Conservation (phyloP, 1,140 invertebrate species). For the Heliconius congener region DNA sequence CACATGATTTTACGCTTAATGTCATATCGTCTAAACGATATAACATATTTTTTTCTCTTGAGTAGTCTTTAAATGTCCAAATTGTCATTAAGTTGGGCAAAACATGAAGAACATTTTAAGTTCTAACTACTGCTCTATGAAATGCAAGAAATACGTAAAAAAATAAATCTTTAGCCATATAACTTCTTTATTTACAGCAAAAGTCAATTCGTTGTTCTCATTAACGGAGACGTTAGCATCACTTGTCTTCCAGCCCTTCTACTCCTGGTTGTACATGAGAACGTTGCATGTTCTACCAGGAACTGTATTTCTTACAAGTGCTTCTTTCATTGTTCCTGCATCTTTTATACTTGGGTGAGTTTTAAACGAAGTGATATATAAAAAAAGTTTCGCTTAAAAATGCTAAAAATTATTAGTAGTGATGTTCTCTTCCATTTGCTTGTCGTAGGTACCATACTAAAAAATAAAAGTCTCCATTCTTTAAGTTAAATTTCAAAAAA, state of each 20-base stretch:
- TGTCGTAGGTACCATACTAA: background rate
- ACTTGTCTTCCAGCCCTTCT: conserved; percentile 69
- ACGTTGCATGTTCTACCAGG: conserved; percentile 64
- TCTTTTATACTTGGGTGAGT: conserved; percentile 65
- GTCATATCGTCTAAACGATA: too few species aligned
- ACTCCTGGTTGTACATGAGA: conserved; percentile 74
- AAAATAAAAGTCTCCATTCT: background rate
- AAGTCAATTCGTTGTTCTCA: conserved; percentile 73
- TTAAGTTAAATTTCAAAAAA: too few species aligned
- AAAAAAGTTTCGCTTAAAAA: too few species aligned
- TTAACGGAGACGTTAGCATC: conserved; percentile 70
- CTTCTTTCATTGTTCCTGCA: conserved; percentile 59
- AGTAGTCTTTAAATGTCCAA: too few species aligned
- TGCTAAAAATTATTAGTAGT: too few species aligned
- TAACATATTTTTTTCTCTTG: too few species aligned
- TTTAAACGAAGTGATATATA: background rate
- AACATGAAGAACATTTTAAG: too few species aligned
- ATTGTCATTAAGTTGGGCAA: too few species aligned
- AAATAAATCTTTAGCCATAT: background rate
- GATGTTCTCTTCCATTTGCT: too few species aligned
- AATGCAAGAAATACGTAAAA: too few species aligned
- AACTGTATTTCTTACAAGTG: conserved; percentile 67
- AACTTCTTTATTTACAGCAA: conserved; percentile 51
- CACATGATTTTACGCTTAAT: too few species aligned
- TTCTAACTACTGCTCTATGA: too few species aligned